Conservation (phyloP, 2,113 vertebrate genomes). For the Cacatua alba region DNA sequence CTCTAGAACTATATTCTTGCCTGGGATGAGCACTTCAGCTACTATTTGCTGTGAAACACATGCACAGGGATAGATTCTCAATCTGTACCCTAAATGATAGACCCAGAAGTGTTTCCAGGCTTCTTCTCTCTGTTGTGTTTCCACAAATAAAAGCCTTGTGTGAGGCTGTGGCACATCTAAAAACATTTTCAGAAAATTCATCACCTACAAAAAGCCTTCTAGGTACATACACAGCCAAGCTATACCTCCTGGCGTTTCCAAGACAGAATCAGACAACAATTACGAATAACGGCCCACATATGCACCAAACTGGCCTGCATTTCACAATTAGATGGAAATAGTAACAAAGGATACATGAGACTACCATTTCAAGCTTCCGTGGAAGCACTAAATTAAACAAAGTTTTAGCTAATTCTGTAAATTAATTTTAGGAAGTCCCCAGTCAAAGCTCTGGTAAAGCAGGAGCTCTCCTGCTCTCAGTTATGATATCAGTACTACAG, state of each 20-base stretch:
- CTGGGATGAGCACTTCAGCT: neutral
- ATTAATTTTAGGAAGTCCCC: neutral
- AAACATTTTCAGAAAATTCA: neutral
- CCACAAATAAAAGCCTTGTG: neutral
- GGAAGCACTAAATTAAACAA: neutral
- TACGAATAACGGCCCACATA: neutral
- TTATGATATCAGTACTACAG: neutral
- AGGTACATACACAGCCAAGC: neutral
- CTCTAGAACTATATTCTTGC: neutral
- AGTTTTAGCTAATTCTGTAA: neutral
- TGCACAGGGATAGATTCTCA: neutral
- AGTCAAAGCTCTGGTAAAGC: neutral
- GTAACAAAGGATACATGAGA: neutral
- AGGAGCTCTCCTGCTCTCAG: neutral
- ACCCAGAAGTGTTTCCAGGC: neutral
- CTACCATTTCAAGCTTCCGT: neutral
- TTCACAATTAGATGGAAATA: neutral
- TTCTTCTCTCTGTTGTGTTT: neutral
- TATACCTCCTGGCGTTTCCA: neutral
- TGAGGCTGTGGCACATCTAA: neutral
- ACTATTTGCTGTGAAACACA: neutral
- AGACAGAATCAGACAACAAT: neutral
- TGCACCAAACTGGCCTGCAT: neutral
- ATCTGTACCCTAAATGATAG: neutral
- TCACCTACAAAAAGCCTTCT: fast-evolving